Base-by-base conservation (phyloP, 2,888 invertebrate genomes). In the Diaperis boleti region DNA sequence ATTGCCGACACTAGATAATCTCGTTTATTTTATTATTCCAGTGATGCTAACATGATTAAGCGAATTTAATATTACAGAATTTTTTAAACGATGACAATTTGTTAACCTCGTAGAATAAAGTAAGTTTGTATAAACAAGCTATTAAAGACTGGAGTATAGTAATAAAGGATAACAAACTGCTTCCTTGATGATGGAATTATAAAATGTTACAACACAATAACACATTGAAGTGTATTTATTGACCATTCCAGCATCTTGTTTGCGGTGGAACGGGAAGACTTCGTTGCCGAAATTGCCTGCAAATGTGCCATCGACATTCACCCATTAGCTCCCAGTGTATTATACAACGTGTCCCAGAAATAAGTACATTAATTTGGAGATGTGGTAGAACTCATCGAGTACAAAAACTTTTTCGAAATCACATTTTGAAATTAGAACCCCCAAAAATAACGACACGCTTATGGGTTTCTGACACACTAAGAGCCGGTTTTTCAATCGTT, bases 81-180 rank as follows among this genome's bases (percentile, higher is more conserved):
- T 33, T 33, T 33, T 33, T n/a, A 4, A n/a, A 20, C 18, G 10
- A 42, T 42, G 22, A 26, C 44, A 44, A 22, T 44, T 44, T 44
- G 44, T 44, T 44, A 44, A 11, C 22, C 44, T 22, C 18, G 18
- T 10, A 22, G 18, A 44, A n/a, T n/a, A n/a, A n/a, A n/a, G 22
- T 44, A 29, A 47, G 31, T 14, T 11, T 47, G 47, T 26, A 29
- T 47, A 31, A 47, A 47, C 47, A 47, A 11, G 31, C 47, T 47
- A 31, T 47, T 15, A 47, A 47, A 47, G 26, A 47, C 22, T 47
- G 29, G 31, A 22, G n/a, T n/a, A 44, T 44, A 31, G 47, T 47
- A 29, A 47, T 47, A 47, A 47, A 31, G 47, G 47, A 47, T 29
- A 47, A 47, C 31, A 47, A 47, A 47, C 47, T 47, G 29, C 47